Evolutionary conservation across 2,888 invertebrate species (phyloP), one percentile per base, ranked within the genome.

Genomic region (Diarsia rubi): DNA sequence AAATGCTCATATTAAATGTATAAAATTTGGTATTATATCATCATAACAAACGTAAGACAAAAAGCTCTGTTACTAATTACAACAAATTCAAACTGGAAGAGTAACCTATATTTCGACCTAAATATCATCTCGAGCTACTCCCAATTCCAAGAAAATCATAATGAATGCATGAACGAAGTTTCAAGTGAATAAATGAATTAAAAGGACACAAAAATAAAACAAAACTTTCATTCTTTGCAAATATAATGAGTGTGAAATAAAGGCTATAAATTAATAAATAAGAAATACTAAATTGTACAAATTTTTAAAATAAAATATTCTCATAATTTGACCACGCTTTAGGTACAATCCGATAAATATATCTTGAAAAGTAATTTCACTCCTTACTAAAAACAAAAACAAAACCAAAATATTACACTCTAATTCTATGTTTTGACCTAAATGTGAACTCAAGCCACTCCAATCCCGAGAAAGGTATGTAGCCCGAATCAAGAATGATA

Each of bases 401-500:
- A 12, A 78, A 75, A 42, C 21, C 3, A 47, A 79, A 62, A n/a
- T 12, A 19, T 12, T n/a, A 59, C 21, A 31, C 45, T 68, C 45
- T 52, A 42, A 69, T 31, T n/a, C 47, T 59, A 49, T 8, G 49
- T 45, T 37, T 8, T 42, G 24, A 24, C n/a, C 57, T 42, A 59
- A 75, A 69, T 79, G 47, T 27, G n/a, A 37, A 57, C n/a, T 16
- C 2, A 57, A 45, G 8, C 19, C 19, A 9, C 45, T n/a, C 14
- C 19, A 54, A 70, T 82, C 54, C 44, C n/a, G 57, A 54, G 44
- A 68, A 68, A 45, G 64, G 54, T 52, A 57, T 24, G 5, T 24
- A 31, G n/a, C 47, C 1, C 37, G 73, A 69, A 49, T 52, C 69
- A 63, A 54, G 66, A 67, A 79, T 69, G 63, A 79, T 47, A 57